A percentile compares a stretch with the other conserved stretches of the same genome.
These are phyloP conservation scores for Malurus alboscapulatus DNA, from an alignment of 2,113 vertebrate genomes.

Conservation along the genomic window DNA sequence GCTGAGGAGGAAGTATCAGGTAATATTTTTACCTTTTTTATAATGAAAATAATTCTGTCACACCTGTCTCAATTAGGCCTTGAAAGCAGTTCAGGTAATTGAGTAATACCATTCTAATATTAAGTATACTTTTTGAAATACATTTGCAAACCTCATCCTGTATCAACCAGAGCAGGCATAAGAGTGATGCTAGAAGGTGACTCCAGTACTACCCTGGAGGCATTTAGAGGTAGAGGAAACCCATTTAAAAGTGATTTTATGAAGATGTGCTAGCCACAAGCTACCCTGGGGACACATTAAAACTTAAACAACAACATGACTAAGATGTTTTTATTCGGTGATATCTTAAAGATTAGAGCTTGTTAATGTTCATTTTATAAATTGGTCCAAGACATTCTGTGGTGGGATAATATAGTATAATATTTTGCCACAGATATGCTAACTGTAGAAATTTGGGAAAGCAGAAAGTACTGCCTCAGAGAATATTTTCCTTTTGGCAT, in stretches of 20 bases:
- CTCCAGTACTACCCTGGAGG: background rate
- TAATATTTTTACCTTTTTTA: background rate
- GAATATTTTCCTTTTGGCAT: background rate
- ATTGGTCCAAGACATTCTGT: background rate
- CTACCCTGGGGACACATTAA: background rate
- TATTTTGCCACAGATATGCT: background rate
- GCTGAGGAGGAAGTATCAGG: background rate
- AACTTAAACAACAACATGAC: background rate
- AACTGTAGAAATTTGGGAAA: background rate
- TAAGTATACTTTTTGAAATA: background rate
- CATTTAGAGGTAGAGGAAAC: fast-evolving
- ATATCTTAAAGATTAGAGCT: background rate
- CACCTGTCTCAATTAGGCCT: background rate
- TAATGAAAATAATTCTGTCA: background rate
- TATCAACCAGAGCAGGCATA: background rate
- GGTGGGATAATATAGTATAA: background rate
- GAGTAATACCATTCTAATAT: background rate
- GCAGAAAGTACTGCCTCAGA: background rate
- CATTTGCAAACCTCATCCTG: background rate
- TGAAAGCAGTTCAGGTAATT: background rate
- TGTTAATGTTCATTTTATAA: background rate
- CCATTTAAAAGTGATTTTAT: background rate
- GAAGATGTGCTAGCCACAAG: background rate
- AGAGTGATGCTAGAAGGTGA: background rate
- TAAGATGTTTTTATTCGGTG: background rate